Percentiles rank a stretch among this genome's conserved stretches.
Conservation (phyloP, 2,113 vertebrate genomes). For the Meles meles region DNA sequence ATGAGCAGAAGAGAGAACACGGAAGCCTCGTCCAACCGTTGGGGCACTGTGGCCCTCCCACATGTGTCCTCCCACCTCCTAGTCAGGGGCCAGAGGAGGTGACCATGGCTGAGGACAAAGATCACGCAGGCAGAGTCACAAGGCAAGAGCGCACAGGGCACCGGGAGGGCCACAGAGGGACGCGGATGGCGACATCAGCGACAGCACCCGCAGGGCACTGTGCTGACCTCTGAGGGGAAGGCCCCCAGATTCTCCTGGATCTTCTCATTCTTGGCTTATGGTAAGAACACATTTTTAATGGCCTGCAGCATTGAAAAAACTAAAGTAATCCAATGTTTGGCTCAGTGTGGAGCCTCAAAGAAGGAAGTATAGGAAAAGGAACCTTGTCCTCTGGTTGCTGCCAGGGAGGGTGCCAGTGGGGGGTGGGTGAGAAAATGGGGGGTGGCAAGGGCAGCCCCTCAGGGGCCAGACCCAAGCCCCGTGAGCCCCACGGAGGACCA, state of each 20-base stretch:
- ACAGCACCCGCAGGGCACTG: background rate
- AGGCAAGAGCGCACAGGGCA: background rate
- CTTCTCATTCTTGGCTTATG: background rate
- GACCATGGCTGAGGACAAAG: background rate
- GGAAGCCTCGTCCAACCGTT: background rate
- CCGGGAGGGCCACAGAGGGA: background rate
- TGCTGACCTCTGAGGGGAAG: background rate
- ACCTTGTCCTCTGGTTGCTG: background rate
- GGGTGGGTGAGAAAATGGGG: background rate
- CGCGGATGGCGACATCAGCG: fast-evolving
- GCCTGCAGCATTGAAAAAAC: background rate
- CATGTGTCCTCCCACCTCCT: background rate
- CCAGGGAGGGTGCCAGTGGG: background rate
- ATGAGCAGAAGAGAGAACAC: background rate
- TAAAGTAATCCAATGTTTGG: background rate
- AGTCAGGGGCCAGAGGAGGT: background rate
- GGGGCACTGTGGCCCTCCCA: background rate
- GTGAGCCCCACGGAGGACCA: background rate
- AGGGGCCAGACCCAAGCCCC: background rate
- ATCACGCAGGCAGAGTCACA: background rate
- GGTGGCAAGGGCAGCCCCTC: background rate
- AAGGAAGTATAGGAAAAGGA: background rate
- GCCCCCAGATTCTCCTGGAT: background rate
- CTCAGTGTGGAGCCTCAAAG: background rate
- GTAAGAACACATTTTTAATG: background rate